Percentiles rank a stretch among this genome's conserved stretches.
These are phyloP conservation scores for Phymastichus coffea DNA, from an alignment of 1,140 invertebrate species.

Conservation along the genomic window DNA sequence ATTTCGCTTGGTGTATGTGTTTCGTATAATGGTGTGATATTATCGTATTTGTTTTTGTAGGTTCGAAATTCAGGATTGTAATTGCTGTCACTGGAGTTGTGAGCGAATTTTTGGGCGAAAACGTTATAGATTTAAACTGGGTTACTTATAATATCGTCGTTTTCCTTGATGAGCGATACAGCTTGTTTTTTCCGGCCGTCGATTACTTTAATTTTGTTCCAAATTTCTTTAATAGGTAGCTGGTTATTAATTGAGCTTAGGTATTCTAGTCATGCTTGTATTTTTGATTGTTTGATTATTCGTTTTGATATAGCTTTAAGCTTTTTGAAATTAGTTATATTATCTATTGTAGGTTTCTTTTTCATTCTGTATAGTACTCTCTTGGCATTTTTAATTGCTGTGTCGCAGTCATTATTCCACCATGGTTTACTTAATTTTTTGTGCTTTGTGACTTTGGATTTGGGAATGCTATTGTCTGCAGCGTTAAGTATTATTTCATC, in stretches of 20 bases:
- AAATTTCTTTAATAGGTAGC: constrained; percentile 15
- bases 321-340: constrained; percentile 36
- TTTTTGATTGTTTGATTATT: constrained; percentile 25
- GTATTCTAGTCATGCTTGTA: constrained; percentile 18
- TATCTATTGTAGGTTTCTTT: constrained; percentile 33
- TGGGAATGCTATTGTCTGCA: constrained; percentile 35
- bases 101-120: constrained; percentile 34
- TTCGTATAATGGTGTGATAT: neutral
- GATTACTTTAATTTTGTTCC: constrained; percentile 28
- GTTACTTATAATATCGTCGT: neutral
- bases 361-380: constrained; percentile 36
- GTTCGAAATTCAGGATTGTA: constrained; percentile 31
- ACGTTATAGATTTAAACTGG: constrained; percentile 32
- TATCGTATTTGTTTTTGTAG: constrained; percentile 25
- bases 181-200: constrained; percentile 6
- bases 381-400: constrained; percentile 36
- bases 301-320: constrained; percentile 25
- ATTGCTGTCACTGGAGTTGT: constrained; percentile 36
- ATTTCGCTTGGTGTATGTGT: neutral
- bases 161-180: neutral
- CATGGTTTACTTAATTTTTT: constrained; percentile 36
- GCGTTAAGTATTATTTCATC: constrained; percentile 32
- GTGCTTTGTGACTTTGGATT: constrained; percentile 28
- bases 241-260: constrained; percentile 19
- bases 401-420: constrained; percentile 43